Conservation (phyloP, 2,888 invertebrate species). For the Amphimallon solstitiale region DNA sequence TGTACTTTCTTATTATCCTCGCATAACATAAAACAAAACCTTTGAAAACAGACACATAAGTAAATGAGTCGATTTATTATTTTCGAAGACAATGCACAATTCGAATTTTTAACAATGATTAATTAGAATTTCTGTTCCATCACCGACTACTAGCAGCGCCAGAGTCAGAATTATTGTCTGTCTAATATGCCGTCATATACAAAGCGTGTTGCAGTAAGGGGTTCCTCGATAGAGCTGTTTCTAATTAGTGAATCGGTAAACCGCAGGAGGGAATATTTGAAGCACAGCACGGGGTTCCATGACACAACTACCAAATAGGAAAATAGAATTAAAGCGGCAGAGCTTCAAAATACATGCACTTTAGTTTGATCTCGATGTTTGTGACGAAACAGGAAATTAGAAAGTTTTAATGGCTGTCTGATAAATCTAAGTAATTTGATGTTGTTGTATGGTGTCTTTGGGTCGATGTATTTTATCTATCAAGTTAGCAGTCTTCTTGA, state of each 20-base stretch:
- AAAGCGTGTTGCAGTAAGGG: constrained; percentile 6
- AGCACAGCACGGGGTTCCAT: neutral
- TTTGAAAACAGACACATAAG: neutral
- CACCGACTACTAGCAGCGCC: neutral
- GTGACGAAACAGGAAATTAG: no score
- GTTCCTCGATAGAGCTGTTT: constrained; percentile 4
- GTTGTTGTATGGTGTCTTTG: no score
- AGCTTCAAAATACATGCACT: neutral
- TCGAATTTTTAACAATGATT: constrained; percentile 11
- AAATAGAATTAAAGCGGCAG: neutral
- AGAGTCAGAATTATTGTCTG: constrained; percentile 1
- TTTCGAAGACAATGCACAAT: neutral
- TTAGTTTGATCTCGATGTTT: no score
- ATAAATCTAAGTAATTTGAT: no score
- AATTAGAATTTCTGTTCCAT: constrained; percentile 15
- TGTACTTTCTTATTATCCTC: neutral
- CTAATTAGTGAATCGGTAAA: constrained; percentile 23
- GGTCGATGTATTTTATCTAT: no score
- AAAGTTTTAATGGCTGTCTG: no score
- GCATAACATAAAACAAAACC: no score
- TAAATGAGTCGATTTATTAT: neutral
- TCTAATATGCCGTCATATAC: neutral
- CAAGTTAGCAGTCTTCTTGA: no score
- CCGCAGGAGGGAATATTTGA: constrained; percentile 20
- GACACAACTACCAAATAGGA: neutral